These are phyloP conservation scores for Hylaea fasciaria DNA, from an alignment of 2,888 invertebrate species.

Conservation along the genomic window DNA sequence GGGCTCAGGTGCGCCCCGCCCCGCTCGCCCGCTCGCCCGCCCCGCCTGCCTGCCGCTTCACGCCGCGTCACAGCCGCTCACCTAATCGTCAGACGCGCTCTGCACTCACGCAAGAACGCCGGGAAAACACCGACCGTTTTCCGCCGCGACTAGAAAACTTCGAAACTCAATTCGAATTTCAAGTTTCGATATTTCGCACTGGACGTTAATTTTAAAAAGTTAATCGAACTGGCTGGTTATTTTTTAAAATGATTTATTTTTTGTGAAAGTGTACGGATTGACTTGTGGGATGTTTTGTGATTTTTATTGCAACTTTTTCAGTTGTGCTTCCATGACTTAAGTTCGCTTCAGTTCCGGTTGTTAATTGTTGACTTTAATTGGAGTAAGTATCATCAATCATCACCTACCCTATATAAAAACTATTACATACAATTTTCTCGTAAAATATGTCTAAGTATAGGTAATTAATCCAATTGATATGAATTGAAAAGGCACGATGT, in stretches of 20 bases:
- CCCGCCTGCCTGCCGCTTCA: conserved; percentile 65
- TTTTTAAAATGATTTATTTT: conserved; percentile 34
- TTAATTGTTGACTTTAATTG: conserved; percentile 52
- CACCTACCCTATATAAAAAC: conserved; percentile 6
- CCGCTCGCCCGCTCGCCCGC: conserved; percentile 67
- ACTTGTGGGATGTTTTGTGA: conserved; percentile 80
- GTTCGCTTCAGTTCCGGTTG: conserved; percentile 53
- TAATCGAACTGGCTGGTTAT: conserved; percentile 38
- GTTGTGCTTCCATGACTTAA: conserved; percentile 59
- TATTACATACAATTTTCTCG: conserved; percentile 2
- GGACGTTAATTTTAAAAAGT: conserved; percentile 19
- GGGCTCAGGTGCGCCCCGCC: conserved; percentile 81
- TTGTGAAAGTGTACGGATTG: conserved; percentile 48
- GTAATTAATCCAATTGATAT: conserved; percentile 62
- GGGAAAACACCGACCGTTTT: conserved; percentile 82
- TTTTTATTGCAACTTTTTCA: conserved; percentile 58
- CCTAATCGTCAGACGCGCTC: conserved; percentile 77
- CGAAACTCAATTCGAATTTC: conserved; percentile 64
- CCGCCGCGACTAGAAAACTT: conserved; percentile 78
- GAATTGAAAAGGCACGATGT: conserved; percentile 60
- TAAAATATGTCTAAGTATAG: conserved; percentile 26
- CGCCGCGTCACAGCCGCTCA: conserved; percentile 71
- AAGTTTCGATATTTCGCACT: conserved; percentile 11
- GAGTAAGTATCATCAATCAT: conserved; percentile 71
- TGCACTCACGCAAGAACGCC: conserved; percentile 83